Evolutionary conservation across 2,113 vertebrate genomes (phyloP).

Genomic region (Oryctolagus cuniculus): DNA sequence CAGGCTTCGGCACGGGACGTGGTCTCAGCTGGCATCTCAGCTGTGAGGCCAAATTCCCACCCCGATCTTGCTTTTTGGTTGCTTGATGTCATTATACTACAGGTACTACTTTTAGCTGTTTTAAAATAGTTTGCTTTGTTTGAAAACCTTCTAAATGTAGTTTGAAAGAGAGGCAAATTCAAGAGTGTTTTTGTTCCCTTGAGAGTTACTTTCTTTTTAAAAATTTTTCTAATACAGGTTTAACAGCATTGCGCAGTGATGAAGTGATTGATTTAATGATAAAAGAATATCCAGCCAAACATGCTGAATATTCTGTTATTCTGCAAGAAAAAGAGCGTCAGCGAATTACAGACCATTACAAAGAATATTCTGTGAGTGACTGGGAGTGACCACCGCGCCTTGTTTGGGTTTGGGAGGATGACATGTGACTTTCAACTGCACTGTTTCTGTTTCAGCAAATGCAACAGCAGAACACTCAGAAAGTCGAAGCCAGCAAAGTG

Average conservation of each 20-base stretch:
- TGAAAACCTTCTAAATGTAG: neutral
- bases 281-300: slow-evolving; percentile 98
- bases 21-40: no score
- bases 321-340: slow-evolving; percentile 97
- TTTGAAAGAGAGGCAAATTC: neutral
- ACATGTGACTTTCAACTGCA: slow-evolving; percentile 15
- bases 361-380: slow-evolving; percentile 97
- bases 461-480: slow-evolving; percentile 98
- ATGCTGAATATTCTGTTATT: slow-evolving; percentile 98
- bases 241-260: slow-evolving; percentile 97
- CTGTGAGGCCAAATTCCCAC: no score
- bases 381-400: rapidly evolving
- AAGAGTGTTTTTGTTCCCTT: neutral
- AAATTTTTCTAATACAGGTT: slow-evolving; percentile 87
- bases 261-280: slow-evolving; percentile 99
- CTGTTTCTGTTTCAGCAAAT: slow-evolving; percentile 92
- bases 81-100: neutral
- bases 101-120: neutral
- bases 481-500: slow-evolving; percentile 98
- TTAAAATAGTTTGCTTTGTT: slow-evolving; percentile 11
- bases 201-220: neutral
- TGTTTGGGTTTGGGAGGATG: neutral
- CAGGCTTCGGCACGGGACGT: no score
- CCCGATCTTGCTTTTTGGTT: neutral
- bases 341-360: slow-evolving; percentile 95